These are phyloP conservation scores for Xiphophorus couchianus DNA, from an alignment of 2,113 vertebrate species.

Conservation along the genomic window DNA sequence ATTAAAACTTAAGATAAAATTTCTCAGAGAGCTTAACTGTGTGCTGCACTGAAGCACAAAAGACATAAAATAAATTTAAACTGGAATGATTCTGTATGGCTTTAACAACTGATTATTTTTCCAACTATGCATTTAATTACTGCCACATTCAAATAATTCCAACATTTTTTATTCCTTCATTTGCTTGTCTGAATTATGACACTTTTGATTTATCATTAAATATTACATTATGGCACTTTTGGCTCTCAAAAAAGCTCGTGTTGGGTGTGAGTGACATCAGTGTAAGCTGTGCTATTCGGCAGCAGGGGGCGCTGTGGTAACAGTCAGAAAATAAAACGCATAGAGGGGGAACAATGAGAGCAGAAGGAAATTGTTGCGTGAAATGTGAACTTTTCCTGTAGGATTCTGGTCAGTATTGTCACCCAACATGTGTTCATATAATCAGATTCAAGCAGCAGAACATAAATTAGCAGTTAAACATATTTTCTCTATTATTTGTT, in stretches of 20 bases:
- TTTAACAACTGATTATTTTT: no score
- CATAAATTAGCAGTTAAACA: not conserved
- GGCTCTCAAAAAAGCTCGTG: not conserved
- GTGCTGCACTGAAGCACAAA: no score
- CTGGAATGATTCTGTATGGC: no score
- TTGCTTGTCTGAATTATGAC: no score
- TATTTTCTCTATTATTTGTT: not conserved
- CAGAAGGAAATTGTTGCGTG: conserved; percentile 25
- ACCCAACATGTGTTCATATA: no score
- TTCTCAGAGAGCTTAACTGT: no score
- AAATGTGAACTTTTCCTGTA: conserved; percentile 3
- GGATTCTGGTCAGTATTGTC: not conserved
- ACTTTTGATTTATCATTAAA: no score
- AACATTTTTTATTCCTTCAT: no score
- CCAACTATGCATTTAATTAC: no score
- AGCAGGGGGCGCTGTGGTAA: conserved; percentile 75
- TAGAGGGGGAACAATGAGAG: not conserved
- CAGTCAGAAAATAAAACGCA: conserved; percentile 19
- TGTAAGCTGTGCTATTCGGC: conserved; percentile 28
- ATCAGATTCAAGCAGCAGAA: not conserved
- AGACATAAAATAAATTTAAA: no score
- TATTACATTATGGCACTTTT: not conserved
- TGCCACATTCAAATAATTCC: no score
- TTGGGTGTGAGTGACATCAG: not conserved
- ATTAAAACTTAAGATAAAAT: no score